These are phyloP conservation scores for Megalops atlanticus DNA, from an alignment of 2,113 vertebrate species.

Conservation along the genomic window DNA sequence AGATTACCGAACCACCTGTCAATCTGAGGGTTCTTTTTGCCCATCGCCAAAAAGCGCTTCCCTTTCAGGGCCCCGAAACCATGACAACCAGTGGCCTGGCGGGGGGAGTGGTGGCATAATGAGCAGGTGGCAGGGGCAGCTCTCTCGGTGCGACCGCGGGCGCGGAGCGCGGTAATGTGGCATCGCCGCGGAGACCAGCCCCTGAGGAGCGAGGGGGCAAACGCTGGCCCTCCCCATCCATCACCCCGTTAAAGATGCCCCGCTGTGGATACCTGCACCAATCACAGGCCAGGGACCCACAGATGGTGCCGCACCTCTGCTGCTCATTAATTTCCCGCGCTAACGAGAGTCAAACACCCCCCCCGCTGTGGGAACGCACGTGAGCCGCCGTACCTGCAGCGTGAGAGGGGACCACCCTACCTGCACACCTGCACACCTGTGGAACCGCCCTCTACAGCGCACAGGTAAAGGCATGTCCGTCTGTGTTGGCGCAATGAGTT, in stretches of 20 bases:
- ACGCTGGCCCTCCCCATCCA: constrained; percentile 61
- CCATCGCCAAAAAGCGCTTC: no score
- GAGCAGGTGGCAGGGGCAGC: constrained; percentile 65
- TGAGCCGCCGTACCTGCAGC: no score
- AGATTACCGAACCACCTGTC: no score
- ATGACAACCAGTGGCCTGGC: no score
- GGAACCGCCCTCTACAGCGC: no score
- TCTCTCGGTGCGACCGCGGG: constrained; percentile 66
- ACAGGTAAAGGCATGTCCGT: no score
- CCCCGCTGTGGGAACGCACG: no score
- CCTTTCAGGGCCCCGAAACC: no score
- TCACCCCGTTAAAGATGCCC: constrained; percentile 73
- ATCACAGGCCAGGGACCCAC: constrained; percentile 54
- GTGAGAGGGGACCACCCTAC: no score
- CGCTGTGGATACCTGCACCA: constrained; percentile 58
- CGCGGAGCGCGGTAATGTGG: constrained; percentile 77
- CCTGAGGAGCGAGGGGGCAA: constrained; percentile 63
- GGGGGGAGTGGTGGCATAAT: constrained; percentile 72
- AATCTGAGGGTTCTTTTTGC: no score
- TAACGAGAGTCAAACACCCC: constrained; percentile 50
- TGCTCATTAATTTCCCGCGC: constrained; percentile 43
- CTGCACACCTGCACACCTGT: no score
- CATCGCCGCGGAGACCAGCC: constrained; percentile 71
- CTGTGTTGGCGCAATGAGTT: no score
- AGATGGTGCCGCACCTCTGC: constrained; percentile 59